Evolutionary conservation across 2,888 invertebrate species (phyloP), one percentile per base, ranked within the genome.

Genomic region (Drosophila kokeensis): DNA sequence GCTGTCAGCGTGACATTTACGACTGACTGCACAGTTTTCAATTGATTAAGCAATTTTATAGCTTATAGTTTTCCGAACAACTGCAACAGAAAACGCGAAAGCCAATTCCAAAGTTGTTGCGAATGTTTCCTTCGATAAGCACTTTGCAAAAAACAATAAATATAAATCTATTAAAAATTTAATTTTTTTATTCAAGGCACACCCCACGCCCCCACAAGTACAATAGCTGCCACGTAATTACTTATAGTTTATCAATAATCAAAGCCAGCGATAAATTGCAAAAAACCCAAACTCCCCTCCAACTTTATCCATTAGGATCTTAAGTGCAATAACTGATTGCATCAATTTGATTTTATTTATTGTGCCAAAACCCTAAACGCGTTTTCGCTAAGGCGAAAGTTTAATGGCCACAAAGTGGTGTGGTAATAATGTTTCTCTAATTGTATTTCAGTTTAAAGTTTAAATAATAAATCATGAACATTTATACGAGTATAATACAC

Each of bases 11-110:
- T 82, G 72, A 76, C 82, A 87, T 86, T 89, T 84, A 73, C 87
- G 81, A 76, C 66, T 76, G 76, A 81, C 74, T 82, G 81, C 75
- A 73, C 76, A 84, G 61, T 86, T 87, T 82, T 76, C 89, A 89
- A 86, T 82, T 89, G 85, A 89, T 89, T 89, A 84, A 84, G 73
- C 89, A 86, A 86, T 86, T 89, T 81, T 32, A 79, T 79, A 74
- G 70, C 45, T 45, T 15, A 15, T 15, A 45, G 15, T 74, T 69
- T 66, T 45, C 59, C 69, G 59, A 50, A 50, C 50, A 48, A 52
- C 38, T 21, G 38, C 45, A 13, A 21, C 13, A 21, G 29, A 42
- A 42, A 62, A 59, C 49, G 24, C 8, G 24, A 75, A 57, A 48
- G 38, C 42, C 57, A 62, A 62, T 58, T 68, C 15, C 54, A 54